A percentile compares a stretch with the other conserved stretches of the same genome.
These are phyloP conservation scores for Enteromius viviparus DNA, from an alignment of 2,797 vertebrate genomes.

Conservation along the genomic window DNA sequence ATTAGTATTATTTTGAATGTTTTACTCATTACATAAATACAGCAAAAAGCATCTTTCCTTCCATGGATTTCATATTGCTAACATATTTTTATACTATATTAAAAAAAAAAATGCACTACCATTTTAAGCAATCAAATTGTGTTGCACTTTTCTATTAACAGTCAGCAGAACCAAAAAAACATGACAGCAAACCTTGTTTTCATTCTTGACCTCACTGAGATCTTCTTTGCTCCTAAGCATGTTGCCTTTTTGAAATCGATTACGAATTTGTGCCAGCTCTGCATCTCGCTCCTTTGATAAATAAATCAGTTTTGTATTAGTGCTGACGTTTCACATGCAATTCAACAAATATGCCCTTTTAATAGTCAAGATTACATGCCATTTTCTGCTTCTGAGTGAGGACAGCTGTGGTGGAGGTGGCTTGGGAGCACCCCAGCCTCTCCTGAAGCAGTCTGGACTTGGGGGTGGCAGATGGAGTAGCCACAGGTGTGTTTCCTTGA, in stretches of 20 bases:
- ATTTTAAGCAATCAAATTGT: not conserved
- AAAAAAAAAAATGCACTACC: not conserved
- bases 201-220: constrained; percentile 64
- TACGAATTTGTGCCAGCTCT: constrained; percentile 88
- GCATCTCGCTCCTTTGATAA: constrained; percentile 86
- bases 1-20: not conserved
- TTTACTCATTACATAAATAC: not conserved
- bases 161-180: not conserved
- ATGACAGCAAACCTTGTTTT: constrained; percentile 62
- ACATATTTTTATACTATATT: not conserved
- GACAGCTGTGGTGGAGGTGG: constrained; percentile 82
- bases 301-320: not conserved
- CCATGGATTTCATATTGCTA: not conserved
- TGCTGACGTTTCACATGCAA: not conserved
- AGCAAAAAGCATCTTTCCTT: not conserved
- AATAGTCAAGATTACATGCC: constrained; percentile 70
- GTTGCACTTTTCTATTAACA: not conserved
- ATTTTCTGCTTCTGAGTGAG: constrained; percentile 87
- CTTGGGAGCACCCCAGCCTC: constrained; percentile 79
- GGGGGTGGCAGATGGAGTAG: constrained; percentile 79
- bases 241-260: constrained; percentile 84
- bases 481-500: constrained; percentile 60
- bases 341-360: not conserved
- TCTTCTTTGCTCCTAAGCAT: constrained; percentile 78
- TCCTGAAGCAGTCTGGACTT: constrained; percentile 88